Evolutionary conservation across 1,140 invertebrate genomes (phyloP).

Genomic region (Pissodes strobi): DNA sequence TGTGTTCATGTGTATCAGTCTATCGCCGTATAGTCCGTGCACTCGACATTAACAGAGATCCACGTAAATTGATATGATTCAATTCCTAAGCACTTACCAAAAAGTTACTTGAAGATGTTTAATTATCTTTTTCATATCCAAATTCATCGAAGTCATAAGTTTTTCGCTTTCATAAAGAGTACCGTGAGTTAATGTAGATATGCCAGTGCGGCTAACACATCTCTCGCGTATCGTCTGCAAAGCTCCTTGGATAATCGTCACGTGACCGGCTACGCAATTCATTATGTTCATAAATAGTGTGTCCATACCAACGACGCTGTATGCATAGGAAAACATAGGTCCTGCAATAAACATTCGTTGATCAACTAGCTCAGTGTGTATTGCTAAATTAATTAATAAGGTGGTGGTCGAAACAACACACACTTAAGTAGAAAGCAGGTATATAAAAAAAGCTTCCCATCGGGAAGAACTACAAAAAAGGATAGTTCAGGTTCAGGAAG

Average conservation of each 20-base stretch:
- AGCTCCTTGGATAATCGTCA: constrained; percentile 48
- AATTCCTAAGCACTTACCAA: no score
- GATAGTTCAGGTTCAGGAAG: no score
- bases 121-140: constrained; percentile 46
- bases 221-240: constrained; percentile 44
- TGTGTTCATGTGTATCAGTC: no score
- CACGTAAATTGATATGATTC: no score
- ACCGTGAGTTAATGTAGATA: not conserved
- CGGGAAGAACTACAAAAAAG: no score
- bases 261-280: constrained; percentile 46
- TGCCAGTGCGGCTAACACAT: constrained; percentile 10
- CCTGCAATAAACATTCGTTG: constrained; percentile 19
- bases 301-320: constrained; percentile 50
- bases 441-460: no score
- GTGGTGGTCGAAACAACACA: no score
- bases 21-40: no score
- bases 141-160: constrained; percentile 33
- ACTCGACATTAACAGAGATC: no score
- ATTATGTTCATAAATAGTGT: constrained; percentile 52
- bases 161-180: constrained; percentile 27
- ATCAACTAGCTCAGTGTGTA: no score
- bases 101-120: constrained; percentile 47
- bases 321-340: constrained; percentile 50
- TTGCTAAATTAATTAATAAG: no score
- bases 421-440: no score